phyloP scores from a whole-genome alignment of 1,140 invertebrate genomes.

The Vanessa tameamea region DNA sequence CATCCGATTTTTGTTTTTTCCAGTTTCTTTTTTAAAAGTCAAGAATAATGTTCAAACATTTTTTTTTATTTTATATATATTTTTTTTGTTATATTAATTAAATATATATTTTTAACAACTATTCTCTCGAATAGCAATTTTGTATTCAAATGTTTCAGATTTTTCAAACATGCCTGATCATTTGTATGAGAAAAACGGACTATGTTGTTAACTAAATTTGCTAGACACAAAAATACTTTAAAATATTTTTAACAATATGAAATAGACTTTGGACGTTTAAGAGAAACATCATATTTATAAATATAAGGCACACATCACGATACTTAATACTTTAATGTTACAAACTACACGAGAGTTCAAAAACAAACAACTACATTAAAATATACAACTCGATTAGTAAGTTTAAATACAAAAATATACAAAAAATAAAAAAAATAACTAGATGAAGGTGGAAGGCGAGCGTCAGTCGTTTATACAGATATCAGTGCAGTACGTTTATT shows the following conservation, averaged over 20 bases:
- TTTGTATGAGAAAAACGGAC: too few species aligned
- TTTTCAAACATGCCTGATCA: too few species aligned
- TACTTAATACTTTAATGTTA: not conserved
- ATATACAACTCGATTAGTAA: conserved; percentile 20
- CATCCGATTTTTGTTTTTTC: too few species aligned
- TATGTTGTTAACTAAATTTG: not conserved
- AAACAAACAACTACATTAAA: conserved; percentile 4
- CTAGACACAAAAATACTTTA: not conserved
- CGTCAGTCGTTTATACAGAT: not conserved
- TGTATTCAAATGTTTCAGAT: too few species aligned
- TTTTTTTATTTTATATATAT: too few species aligned
- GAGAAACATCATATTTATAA: conserved; percentile 5
- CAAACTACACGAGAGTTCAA: not conserved
- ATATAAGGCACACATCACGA: conserved; percentile 18
- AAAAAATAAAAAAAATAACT: conserved; percentile 12
- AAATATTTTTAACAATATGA: not conserved
- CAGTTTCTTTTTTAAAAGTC: too few species aligned
- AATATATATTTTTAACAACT: too few species aligned
- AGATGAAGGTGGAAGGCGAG: conserved; percentile 6
- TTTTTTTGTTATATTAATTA: too few species aligned
- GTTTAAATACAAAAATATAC: conserved; percentile 28
- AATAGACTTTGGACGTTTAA: not conserved
- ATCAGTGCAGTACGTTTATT: not conserved
- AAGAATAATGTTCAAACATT: too few species aligned
- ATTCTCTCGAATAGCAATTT: too few species aligned